Conservation (phyloP, 2,113 vertebrate genomes). For the Zosterops lateralis region DNA sequence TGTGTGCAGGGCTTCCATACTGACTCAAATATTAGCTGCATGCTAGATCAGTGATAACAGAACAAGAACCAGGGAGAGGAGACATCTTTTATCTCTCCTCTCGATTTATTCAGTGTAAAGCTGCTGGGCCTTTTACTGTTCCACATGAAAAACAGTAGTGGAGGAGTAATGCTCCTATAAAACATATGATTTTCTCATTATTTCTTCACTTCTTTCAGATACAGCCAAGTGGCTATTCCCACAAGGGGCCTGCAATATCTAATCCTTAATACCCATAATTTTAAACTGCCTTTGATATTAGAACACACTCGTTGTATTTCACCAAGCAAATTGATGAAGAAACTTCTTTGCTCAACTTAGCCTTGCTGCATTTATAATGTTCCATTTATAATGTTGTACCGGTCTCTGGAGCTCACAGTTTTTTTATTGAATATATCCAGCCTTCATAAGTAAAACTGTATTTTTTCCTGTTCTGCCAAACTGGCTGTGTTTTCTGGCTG, state of each 20-base stretch:
- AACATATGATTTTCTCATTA: constrained; percentile 5
- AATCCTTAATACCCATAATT: not conserved
- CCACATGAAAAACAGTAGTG: not conserved
- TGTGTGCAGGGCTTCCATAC: not conserved
- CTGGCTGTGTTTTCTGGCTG: not conserved
- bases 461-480: not conserved
- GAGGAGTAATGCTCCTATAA: constrained; percentile 18
- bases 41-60: not conserved
- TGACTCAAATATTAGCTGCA: not conserved
- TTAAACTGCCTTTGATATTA: not conserved
- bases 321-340: not conserved
- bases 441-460: not conserved
- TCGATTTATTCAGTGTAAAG: not conserved
- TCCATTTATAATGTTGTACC: not conserved
- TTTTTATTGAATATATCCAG: not conserved
- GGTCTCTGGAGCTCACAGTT: not conserved
- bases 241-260: not conserved
- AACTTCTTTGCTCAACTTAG: not conserved
- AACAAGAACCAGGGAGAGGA: not conserved
- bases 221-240: not conserved
- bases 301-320: not conserved
- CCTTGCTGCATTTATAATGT: not conserved
- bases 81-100: not conserved
- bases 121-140: constrained; percentile 11
- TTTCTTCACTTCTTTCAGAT: not conserved